A percentile compares a stretch with the other conserved stretches of the same genome.
Conservation (phyloP, 2,888 invertebrate species). For the Dynastes hyllus region DNA sequence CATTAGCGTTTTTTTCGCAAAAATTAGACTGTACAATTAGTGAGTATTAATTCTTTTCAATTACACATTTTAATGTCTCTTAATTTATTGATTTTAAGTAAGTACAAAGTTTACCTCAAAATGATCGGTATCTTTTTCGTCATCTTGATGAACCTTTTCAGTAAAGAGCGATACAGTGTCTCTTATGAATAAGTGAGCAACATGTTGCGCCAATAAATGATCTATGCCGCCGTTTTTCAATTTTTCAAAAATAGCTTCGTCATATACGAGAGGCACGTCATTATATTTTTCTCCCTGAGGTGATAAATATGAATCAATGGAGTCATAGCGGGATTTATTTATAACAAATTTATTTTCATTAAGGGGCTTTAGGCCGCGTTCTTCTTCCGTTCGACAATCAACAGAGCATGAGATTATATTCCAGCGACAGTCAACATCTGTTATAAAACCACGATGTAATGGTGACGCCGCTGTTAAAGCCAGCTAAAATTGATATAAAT, state of each 20-base stretch:
- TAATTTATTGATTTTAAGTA: no score
- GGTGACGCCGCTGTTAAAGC: constrained; percentile 98
- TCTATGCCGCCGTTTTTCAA: constrained; percentile 93
- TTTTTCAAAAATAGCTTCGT: constrained; percentile 86
- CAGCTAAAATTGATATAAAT: constrained; percentile 74
- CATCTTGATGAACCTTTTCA: constrained; percentile 96
- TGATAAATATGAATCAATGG: constrained; percentile 97
- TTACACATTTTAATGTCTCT: no score
- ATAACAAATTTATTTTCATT: constrained; percentile 87
- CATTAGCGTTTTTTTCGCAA: no score
- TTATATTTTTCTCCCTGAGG: constrained; percentile 93
- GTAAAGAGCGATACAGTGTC: constrained; percentile 96
- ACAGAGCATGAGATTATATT: constrained; percentile 96
- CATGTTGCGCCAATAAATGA: constrained; percentile 92
- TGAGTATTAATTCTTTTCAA: no score
- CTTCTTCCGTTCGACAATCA: constrained; percentile 95
- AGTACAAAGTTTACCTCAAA: constrained; percentile 84
- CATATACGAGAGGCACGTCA: constrained; percentile 93
- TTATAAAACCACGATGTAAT: constrained; percentile 92
- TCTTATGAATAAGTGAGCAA: constrained; percentile 98
- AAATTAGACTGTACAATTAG: no score
- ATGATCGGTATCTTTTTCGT: constrained; percentile 95
- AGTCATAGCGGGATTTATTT: constrained; percentile 96
- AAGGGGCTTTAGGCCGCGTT: constrained; percentile 86
- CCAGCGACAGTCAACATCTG: constrained; percentile 99